These are phyloP conservation scores for Tyto alba DNA, from an alignment of 2,113 vertebrate genomes.

Conservation along the genomic window DNA sequence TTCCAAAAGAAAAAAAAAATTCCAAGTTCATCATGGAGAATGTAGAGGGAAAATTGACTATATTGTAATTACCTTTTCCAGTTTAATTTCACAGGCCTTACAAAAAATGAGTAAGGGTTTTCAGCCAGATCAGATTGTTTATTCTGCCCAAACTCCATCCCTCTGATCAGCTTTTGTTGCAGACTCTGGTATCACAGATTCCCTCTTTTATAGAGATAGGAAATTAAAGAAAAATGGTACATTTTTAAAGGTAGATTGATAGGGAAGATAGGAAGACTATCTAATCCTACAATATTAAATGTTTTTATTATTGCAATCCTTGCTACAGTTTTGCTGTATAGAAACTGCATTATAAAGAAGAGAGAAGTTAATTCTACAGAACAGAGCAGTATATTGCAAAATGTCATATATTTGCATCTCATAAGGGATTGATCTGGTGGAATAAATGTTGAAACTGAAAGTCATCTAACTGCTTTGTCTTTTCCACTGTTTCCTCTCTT, in stretches of 20 bases:
- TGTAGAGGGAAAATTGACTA: neutral
- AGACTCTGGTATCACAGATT: neutral
- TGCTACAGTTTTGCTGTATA: neutral
- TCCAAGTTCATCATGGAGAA: neutral
- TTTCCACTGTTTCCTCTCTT: neutral
- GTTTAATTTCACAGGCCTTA: neutral
- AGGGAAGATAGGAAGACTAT: neutral
- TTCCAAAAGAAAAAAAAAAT: neutral
- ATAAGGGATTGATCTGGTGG: neutral
- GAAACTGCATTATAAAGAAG: neutral
- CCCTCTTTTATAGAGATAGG: neutral
- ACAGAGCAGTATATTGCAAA: neutral
- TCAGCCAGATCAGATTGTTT: neutral
- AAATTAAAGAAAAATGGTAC: neutral
- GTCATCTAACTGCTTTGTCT: neutral
- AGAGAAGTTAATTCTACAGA: neutral
- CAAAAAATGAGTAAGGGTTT: neutral
- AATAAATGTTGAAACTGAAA: neutral
- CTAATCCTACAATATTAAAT: neutral
- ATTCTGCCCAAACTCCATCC: neutral
- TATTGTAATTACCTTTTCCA: neutral
- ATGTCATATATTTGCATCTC: neutral
- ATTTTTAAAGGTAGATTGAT: neutral
- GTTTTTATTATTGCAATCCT: neutral
- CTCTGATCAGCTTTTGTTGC: neutral